Evolutionary conservation across 2,797 vertebrate species (phyloP), one percentile per base, ranked within the genome.

Genomic region (Dendrocincla fuliginosa): DNA sequence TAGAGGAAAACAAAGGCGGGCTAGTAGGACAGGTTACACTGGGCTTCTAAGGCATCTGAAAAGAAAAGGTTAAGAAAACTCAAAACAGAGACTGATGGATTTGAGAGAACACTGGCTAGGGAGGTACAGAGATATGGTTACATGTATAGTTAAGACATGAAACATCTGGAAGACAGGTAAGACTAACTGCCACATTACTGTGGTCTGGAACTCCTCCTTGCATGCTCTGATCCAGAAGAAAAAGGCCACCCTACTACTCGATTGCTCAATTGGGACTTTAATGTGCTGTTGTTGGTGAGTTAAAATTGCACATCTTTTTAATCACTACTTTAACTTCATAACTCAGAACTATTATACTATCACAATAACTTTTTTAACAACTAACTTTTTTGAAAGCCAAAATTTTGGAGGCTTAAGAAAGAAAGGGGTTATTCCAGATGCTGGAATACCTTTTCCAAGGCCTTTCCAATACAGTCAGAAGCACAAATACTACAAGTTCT

Each of bases 91-190:
- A 67, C 42, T 22, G 42, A 70, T 6, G 13, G 27, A 89, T 61
- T 57, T 84, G 42, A 80, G 42, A 75, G 20, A 75, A 87, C 47
- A 53, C 24, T 61, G 32, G 8, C 16, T 35, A 15, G 13, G 13
- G 10, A 80, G 3, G 28, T 11, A 69, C 0, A 64, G 20, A 67
- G 15, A 6, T 61, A 70, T 0, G 0, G 16, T 33, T 33, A 65
- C 17, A 33, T 9, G 11, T 33, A 46, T 11, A 79, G 33, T n/a
- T 64, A 75, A 78, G 61, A 55, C 16, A 74, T 32, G 22, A 70
- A 76, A 61, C 10, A 47, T 28, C 19, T 67, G 30, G 52, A 83
- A 86, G 30, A 59, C 16, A 11, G 8, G n/a, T 6, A 82, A 63
- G 22, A 61, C 42, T 32, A 61, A 68, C 14, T 74, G 25, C 5